Conservation (phyloP, 1,140 invertebrate species). For the Lethocerus indicus region DNA sequence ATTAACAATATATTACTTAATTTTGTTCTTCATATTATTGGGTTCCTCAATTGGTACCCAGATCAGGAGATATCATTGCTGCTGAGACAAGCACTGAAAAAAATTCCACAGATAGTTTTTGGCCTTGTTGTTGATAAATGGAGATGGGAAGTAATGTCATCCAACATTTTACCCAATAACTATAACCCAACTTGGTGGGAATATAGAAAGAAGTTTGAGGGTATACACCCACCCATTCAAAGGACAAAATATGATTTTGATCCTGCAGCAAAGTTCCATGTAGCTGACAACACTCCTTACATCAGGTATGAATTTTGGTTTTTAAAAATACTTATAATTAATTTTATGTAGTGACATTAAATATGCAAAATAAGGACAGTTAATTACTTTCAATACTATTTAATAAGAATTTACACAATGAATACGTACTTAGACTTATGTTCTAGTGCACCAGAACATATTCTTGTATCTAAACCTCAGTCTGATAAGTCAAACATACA, state of each 20-base stretch:
- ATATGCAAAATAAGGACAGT: no score
- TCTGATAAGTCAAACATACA: no score
- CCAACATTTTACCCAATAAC: conserved; percentile 27
- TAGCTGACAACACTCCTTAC: conserved; percentile 49
- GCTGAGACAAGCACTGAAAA: conserved; percentile 45
- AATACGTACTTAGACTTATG: no score
- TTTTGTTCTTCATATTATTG: no score
- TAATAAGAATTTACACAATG: no score
- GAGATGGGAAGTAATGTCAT: conserved; percentile 55
- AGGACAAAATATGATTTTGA: conserved; percentile 43
- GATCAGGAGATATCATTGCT: conserved; percentile 24
- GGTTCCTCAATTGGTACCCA: no score
- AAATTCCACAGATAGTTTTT: conserved; percentile 58
- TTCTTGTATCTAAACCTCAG: no score
- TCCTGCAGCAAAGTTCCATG: conserved; percentile 49
- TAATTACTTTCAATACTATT: no score
- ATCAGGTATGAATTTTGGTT: conserved; percentile 31
- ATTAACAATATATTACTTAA: no score
- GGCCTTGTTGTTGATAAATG: conserved; percentile 54
- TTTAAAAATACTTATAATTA: no score
- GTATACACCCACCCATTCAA: conserved; percentile 34
- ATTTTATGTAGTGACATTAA: no score
- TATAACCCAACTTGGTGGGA: conserved; percentile 50
- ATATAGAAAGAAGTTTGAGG: conserved; percentile 37
- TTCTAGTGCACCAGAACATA: no score